These are phyloP conservation scores for Suricata suricatta DNA, from an alignment of 2,113 vertebrate species.

Conservation along the genomic window DNA sequence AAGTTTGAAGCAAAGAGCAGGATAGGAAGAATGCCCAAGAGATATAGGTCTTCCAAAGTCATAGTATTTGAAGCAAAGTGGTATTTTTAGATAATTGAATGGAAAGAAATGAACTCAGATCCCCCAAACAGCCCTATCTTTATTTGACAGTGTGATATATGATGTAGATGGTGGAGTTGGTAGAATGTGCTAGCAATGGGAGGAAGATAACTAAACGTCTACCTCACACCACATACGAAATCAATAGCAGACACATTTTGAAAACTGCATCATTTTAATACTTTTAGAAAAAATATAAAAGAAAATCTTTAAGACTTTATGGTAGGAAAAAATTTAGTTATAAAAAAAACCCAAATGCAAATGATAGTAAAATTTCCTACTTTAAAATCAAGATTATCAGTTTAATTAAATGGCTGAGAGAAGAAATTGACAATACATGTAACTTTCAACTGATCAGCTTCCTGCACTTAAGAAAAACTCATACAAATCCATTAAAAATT, in stretches of 20 bases:
- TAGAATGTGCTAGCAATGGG: no score
- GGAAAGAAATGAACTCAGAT: neutral
- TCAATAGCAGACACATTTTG: neutral
- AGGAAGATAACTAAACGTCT: neutral
- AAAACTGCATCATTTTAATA: neutral
- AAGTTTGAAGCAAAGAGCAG: neutral
- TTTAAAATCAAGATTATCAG: neutral
- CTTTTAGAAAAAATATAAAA: neutral
- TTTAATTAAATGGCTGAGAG: neutral
- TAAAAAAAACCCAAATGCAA: neutral
- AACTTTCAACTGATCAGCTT: neutral
- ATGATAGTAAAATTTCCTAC: neutral
- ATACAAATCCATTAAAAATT: neutral
- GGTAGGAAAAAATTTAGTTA: neutral
- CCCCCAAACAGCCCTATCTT: rapidly evolving
- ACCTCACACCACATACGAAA: neutral
- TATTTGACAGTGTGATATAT: neutral
- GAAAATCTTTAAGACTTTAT: neutral
- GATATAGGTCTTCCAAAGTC: neutral
- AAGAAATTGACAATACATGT: neutral
- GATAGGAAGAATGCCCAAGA: neutral
- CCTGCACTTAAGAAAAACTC: neutral
- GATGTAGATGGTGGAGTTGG: neutral
- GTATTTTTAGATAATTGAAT: neutral
- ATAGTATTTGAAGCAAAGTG: neutral